Percentiles rank a stretch among this genome's conserved stretches.
These are phyloP conservation scores for Hemibagrus wyckioides DNA, from an alignment of 2,113 vertebrate genomes.

Conservation along the genomic window DNA sequence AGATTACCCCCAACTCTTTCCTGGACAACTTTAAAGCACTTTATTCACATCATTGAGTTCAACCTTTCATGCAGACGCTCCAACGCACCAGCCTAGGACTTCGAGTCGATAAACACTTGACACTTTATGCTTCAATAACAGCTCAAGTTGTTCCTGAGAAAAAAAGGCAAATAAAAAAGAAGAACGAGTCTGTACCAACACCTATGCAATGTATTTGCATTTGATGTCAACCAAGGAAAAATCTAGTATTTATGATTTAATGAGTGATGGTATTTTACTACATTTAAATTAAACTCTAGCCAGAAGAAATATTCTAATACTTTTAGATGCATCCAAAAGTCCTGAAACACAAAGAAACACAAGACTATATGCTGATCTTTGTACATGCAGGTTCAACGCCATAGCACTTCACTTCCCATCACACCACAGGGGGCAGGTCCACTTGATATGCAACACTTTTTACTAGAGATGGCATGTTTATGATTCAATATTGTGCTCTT, in stretches of 20 bases:
- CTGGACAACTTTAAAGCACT: slow-evolving; percentile 2
- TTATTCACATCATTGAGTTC: not conserved
- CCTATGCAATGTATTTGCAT: not conserved
- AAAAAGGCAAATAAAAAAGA: not conserved
- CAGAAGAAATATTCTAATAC: not conserved
- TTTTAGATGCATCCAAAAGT: too few species aligned
- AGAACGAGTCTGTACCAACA: not conserved
- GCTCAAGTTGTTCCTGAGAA: not conserved
- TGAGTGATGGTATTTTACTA: not conserved
- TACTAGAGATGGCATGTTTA: not conserved
- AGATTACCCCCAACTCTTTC: not conserved
- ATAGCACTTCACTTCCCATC: too few species aligned
- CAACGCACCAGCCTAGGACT: not conserved
- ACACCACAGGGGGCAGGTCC: too few species aligned
- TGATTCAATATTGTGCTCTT: not conserved
- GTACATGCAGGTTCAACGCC: not conserved
- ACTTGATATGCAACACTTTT: not conserved
- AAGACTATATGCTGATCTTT: not conserved
- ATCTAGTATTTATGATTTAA: not conserved
- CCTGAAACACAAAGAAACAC: not conserved
- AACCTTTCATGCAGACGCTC: not conserved
- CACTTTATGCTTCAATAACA: not conserved
- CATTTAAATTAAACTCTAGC: not conserved
- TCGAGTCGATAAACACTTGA: not conserved
- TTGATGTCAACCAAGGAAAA: not conserved